Conservation (phyloP, 2,888 invertebrate genomes). For the Pharmacophagus antenor region DNA sequence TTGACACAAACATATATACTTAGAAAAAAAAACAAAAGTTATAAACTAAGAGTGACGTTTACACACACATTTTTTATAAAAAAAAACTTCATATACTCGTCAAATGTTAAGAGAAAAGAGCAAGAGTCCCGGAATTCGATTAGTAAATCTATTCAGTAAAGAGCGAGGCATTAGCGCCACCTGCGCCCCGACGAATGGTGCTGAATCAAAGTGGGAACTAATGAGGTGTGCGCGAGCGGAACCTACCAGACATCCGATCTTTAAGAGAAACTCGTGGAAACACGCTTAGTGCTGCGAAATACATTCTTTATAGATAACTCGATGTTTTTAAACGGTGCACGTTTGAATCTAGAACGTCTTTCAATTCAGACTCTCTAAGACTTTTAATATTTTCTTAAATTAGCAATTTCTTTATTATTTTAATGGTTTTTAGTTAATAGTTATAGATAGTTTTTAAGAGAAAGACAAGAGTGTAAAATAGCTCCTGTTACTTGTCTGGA, state of each 20-base stretch:
- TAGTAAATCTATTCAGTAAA: constrained; percentile 49
- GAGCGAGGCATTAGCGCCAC: constrained; percentile 53
- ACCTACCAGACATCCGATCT: constrained; percentile 52
- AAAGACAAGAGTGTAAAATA: too few relatives aligned
- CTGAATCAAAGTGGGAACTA: constrained; percentile 61
- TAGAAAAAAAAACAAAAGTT: too few relatives aligned
- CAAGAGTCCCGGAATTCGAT: constrained; percentile 39
- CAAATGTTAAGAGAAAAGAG: constrained; percentile 33
- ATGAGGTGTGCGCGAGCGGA: constrained; percentile 56
- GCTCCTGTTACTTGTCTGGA: too few relatives aligned
- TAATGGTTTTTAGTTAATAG: too few relatives aligned
- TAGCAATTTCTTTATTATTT: too few relatives aligned
- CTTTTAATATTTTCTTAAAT: too few relatives aligned
- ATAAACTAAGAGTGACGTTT: background rate
- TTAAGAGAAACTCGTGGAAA: constrained; percentile 43
- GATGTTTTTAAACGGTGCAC: constrained; percentile 14
- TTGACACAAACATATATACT: too few relatives aligned
- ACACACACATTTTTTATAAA: background rate
- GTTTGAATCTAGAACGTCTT: constrained; percentile 1
- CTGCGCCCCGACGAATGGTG: constrained; percentile 41
- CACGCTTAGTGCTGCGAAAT: constrained; percentile 37
- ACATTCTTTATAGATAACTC: constrained; percentile 27
- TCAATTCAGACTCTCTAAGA: background rate
- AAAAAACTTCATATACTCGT: constrained; percentile 10
- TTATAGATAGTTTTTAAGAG: too few relatives aligned